phyloP scores from a whole-genome alignment of 2,888 invertebrate species.

The Phorcus lineatus region DNA sequence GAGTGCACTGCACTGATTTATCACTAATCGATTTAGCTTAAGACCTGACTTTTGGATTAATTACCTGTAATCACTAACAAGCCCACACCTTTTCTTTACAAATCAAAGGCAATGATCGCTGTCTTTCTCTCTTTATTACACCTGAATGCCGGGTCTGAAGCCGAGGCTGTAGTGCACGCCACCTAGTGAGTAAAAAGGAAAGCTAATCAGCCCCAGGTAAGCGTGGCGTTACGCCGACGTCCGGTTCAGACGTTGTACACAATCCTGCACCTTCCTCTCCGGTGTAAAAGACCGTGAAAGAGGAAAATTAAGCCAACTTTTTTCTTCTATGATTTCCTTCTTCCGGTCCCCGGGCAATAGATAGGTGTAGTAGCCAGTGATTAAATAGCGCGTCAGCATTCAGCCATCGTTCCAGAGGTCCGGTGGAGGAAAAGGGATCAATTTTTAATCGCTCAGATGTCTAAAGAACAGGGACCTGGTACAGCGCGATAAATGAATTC shows the following conservation, averaged over 20 bases:
- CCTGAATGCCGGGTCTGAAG: neutral
- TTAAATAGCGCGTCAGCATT: slow-evolving; percentile 1
- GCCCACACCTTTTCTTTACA: slow-evolving; percentile 11
- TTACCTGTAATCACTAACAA: slow-evolving; percentile 20
- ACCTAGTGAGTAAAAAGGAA: neutral
- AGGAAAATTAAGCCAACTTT: slow-evolving; percentile 39
- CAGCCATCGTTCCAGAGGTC: neutral
- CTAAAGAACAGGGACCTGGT: neutral
- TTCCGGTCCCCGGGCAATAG: slow-evolving; percentile 25
- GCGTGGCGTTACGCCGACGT: neutral
- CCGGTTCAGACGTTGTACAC: neutral
- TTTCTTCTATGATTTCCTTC: slow-evolving; percentile 39
- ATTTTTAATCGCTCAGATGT: slow-evolving; percentile 20
- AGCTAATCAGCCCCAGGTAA: neutral
- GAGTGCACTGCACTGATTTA: neutral
- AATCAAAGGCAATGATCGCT: slow-evolving; percentile 9
- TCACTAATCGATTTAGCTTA: slow-evolving; percentile 5
- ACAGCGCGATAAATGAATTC: slow-evolving; percentile 24
- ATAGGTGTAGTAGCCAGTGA: slow-evolving; percentile 17
- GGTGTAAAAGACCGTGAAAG: slow-evolving; percentile 38
- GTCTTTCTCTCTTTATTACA: neutral
- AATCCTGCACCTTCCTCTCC: slow-evolving; percentile 29
- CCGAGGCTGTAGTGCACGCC: neutral
- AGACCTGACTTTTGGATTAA: slow-evolving; percentile 18
- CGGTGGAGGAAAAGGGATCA: slow-evolving; percentile 6